Evolutionary conservation across 2,113 vertebrate species (phyloP), one percentile per base, ranked within the genome.

Genomic region (Hemibates koningsi): DNA sequence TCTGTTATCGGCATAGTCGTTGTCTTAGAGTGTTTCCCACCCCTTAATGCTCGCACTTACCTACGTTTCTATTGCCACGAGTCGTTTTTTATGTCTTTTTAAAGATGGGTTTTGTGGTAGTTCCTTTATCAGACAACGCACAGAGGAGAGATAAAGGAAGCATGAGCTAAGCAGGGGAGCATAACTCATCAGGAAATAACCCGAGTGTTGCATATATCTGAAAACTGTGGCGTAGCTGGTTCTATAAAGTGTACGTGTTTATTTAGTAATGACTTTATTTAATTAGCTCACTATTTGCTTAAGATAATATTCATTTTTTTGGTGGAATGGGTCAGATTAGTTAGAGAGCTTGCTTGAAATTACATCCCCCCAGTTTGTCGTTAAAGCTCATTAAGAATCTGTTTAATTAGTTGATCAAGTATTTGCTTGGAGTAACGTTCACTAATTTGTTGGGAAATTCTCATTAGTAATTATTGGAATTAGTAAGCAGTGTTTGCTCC

Each of bases 321-420:
- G 38, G 61, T n/a, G 41, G 81, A 43, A 12, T 12, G 63, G 66
- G 59, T 91, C 80, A 66, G 19, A 85, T 87, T 80, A 68, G 52
- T 73, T 78, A 85, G 84, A 86, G 29, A 84, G 54, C 79, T 86
- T 36, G 59, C 73, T 50, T 68, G 66, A 81, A 86, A 91, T 91
- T 13, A 89, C 59, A 76, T 81, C 83, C 34, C 34, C n/a, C 29
- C 84, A 88, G 86, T 93, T 86, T 90, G 63, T 59, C 87, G 82
- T 85, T 88, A 41, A 66, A 88, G 17, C 71, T 87, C 89, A 93
- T 93, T 85, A 88, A 81, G 79, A 90, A 86, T 88, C 56, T n/a
- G 80, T 81, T 86, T 38, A 85, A 83, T 90, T 84, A 79, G 83
- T 79, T 81, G 81, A 80, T 90, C 13, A 50, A 63, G 57, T 91